Percentiles rank a stretch among this genome's conserved stretches.
These are phyloP conservation scores for Chelmon rostratus DNA, from an alignment of 2,797 vertebrate genomes.

Conservation along the genomic window DNA sequence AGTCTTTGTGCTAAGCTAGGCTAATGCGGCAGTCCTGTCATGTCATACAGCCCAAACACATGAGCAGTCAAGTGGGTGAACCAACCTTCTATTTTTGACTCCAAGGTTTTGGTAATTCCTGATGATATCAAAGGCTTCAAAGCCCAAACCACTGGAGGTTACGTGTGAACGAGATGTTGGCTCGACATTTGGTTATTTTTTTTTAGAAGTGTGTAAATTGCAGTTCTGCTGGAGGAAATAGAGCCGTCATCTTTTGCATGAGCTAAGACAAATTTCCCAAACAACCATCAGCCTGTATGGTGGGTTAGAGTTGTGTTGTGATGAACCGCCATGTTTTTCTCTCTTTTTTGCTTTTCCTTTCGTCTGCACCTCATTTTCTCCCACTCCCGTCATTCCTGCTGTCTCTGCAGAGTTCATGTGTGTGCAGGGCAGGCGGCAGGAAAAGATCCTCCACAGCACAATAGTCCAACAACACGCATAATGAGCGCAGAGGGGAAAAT, in stretches of 20 bases:
- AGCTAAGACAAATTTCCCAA: neutral
- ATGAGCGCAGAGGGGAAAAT: constrained; percentile 33
- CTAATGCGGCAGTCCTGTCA: too few relatives aligned
- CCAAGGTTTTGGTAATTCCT: too few relatives aligned
- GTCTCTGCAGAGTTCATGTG: constrained; percentile 20
- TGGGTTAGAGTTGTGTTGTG: neutral
- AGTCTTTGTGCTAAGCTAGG: too few relatives aligned
- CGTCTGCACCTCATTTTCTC: constrained; percentile 1
- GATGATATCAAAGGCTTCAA: too few relatives aligned
- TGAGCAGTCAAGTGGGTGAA: too few relatives aligned
- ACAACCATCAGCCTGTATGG: neutral
- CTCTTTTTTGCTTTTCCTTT: neutral
- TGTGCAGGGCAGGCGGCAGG: constrained; percentile 1
- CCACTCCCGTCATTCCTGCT: constrained; percentile 38
- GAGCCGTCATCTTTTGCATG: neutral
- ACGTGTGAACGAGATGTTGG: too few relatives aligned
- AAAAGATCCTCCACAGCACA: constrained; percentile 19
- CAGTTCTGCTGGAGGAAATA: neutral
- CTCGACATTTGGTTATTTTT: too few relatives aligned
- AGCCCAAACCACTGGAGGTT: too few relatives aligned
- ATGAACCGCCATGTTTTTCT: neutral
- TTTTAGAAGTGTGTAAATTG: neutral
- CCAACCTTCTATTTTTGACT: too few relatives aligned
- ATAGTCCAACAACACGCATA: constrained; percentile 10
- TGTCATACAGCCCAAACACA: too few relatives aligned